phyloP scores from a whole-genome alignment of 1,140 invertebrate genomes.

The Triops longicaudatus region DNA sequence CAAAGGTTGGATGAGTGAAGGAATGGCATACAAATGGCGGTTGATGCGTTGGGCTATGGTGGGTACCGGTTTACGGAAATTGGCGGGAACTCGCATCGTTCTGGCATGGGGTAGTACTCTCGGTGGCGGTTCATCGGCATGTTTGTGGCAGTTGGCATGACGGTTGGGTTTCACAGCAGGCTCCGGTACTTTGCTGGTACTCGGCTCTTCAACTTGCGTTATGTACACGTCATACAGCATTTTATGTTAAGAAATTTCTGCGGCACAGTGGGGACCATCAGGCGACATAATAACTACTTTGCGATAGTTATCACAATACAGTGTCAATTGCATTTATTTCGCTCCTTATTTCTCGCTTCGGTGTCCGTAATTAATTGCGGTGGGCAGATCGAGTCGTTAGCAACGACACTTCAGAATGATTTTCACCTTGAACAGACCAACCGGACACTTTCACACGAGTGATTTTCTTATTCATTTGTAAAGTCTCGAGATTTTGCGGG shows the following conservation, averaged over 20 bases:
- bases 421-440: too few relatives aligned
- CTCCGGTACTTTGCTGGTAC: not conserved
- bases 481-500: too few relatives aligned
- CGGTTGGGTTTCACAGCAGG: not conserved
- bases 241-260: not conserved
- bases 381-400: too few relatives aligned
- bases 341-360: too few relatives aligned
- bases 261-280: too few relatives aligned
- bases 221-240: constrained; percentile 12
- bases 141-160: not conserved
- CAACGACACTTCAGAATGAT: too few relatives aligned
- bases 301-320: too few relatives aligned
- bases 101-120: not conserved
- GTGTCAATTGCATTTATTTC: too few relatives aligned
- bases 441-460: too few relatives aligned
- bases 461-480: too few relatives aligned
- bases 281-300: too few relatives aligned
- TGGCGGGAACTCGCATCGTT: not conserved
- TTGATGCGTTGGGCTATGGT: not conserved
- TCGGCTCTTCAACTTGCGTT: not conserved
- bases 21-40: not conserved
- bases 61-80: not conserved
- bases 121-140: not conserved
- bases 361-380: too few relatives aligned
- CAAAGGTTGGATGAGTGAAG: not conserved